Percentiles rank a stretch among this genome's conserved stretches.
phyloP scores from a whole-genome alignment of 1,140 invertebrate genomes.

The Drosophila hydei region DNA sequence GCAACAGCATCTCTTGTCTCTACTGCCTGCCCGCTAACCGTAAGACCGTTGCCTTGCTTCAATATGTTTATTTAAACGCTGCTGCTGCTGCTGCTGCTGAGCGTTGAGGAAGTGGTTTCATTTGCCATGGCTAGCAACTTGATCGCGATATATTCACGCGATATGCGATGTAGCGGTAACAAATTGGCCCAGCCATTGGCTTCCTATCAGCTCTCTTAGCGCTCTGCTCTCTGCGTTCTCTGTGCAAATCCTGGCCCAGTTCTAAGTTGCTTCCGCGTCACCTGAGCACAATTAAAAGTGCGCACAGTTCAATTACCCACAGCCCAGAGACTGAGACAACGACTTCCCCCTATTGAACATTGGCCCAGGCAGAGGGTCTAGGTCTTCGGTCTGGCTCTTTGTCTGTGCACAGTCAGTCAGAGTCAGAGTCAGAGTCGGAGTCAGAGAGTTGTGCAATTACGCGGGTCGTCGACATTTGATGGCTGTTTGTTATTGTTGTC shows the following conservation, averaged over 20 bases:
- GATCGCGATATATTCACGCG: conserved; percentile 65
- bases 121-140: conserved; percentile 63
- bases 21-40: neutral
- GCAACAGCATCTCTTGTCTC: conserved; percentile 2
- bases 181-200: conserved; percentile 60
- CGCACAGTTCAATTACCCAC: conserved; percentile 67
- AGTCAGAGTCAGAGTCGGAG: neutral
- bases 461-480: conserved; percentile 46
- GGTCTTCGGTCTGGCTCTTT: neutral
- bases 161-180: conserved; percentile 76
- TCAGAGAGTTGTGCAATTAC: conserved; percentile 58
- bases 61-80: conserved; percentile 69
- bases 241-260: conserved; percentile 68
- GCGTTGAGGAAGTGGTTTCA: conserved; percentile 68
- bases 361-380: neutral
- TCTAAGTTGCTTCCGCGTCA: conserved; percentile 67
- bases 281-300: conserved; percentile 74
- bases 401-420: neutral
- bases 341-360: neutral
- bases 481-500: conserved; percentile 27
- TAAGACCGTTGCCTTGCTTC: conserved; percentile 15
- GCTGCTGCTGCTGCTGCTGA: too few relatives aligned
- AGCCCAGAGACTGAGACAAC: conserved; percentile 1
- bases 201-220: conserved; percentile 16
- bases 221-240: neutral